A percentile compares a stretch with the other conserved stretches of the same genome.
Evolutionary conservation across 2,113 vertebrate species (phyloP).

Genomic region (Delphinus delphis): DNA sequence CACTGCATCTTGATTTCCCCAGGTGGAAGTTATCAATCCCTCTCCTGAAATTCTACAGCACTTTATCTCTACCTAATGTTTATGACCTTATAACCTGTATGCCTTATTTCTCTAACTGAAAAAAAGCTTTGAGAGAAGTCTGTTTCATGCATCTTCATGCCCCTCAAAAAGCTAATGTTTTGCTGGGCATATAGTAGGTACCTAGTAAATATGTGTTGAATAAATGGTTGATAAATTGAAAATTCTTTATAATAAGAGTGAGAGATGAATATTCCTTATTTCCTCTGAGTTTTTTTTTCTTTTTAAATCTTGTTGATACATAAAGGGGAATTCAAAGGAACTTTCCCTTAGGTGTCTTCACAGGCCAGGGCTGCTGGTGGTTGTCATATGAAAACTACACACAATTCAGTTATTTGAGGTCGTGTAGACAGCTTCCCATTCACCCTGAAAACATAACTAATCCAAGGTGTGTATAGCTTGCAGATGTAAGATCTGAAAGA

Average conservation of each 20-base stretch:
- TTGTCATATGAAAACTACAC: neutral
- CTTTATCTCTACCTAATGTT: neutral
- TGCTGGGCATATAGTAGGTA: neutral
- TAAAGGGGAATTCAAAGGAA: neutral
- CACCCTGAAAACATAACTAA: neutral
- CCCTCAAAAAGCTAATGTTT: neutral
- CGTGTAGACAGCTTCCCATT: neutral
- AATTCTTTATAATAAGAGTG: neutral
- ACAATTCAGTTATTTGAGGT: slow-evolving; percentile 2
- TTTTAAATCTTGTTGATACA: neutral
- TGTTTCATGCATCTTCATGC: neutral
- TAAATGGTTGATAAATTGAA: neutral
- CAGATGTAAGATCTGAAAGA: neutral
- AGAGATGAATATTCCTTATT: neutral
- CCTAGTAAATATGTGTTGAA: neutral
- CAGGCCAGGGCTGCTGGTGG: neutral
- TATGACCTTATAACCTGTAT: neutral
- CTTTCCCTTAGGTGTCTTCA: neutral
- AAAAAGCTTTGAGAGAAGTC: neutral
- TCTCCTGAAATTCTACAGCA: neutral
- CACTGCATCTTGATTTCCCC: neutral
- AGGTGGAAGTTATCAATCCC: neutral
- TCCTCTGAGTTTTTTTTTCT: neutral
- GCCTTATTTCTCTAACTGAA: neutral
- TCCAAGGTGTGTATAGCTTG: neutral